phyloP scores from a whole-genome alignment of 2,888 invertebrate genomes.

The Macrosoma leucophasiata region DNA sequence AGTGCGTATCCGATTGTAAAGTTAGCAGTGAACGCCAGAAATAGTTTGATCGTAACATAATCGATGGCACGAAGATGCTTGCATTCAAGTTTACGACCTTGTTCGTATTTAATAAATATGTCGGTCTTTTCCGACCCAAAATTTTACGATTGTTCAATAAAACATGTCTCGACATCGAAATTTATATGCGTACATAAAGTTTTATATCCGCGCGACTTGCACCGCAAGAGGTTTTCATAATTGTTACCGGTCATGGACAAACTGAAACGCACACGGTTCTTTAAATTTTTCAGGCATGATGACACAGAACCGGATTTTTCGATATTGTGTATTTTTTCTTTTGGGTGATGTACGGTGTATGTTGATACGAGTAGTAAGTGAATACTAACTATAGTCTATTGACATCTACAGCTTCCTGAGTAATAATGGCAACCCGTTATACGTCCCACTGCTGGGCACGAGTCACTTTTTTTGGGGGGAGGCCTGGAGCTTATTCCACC shows the following conservation, averaged over 20 bases:
- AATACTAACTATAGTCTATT: no score
- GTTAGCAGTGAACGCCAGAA: constrained; percentile 35
- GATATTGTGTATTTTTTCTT: no score
- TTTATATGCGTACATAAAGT: constrained; percentile 75
- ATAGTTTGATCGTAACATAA: constrained; percentile 58
- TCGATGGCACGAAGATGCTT: constrained; percentile 65
- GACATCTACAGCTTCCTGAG: no score
- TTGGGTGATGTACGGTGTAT: no score
- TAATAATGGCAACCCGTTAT: no score
- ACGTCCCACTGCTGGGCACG: no score
- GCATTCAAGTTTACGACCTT: constrained; percentile 69
- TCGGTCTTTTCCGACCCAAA: constrained; percentile 71
- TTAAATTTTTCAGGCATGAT: no score
- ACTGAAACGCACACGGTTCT: constrained; percentile 35
- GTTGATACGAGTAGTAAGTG: no score
- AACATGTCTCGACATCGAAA: constrained; percentile 75
- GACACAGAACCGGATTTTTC: no score
- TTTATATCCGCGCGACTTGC: constrained; percentile 72
- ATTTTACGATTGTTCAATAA: constrained; percentile 72
- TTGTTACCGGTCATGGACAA: constrained; percentile 69
- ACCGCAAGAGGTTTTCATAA: constrained; percentile 63
- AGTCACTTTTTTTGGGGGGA: no score
- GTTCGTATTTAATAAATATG: constrained; percentile 75
- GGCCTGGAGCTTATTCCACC: no score
- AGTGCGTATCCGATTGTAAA: constrained; percentile 3